phyloP scores from a whole-genome alignment of 2,888 invertebrate species.

The Diarsia brunnea region DNA sequence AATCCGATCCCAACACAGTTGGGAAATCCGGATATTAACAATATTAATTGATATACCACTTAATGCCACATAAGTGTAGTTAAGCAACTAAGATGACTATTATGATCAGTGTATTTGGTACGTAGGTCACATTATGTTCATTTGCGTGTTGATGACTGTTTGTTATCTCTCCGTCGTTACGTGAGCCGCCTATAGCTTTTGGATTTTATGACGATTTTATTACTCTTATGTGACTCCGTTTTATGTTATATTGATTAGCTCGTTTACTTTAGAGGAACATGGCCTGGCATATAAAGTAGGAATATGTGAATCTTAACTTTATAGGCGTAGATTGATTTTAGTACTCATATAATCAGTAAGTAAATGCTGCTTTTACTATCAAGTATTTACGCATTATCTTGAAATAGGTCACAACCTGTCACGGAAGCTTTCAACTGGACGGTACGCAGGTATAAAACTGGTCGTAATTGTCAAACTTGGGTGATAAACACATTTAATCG shows the following conservation, averaged over 20 bases:
- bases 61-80: not conserved
- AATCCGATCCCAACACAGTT: too few species aligned
- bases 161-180: conserved; percentile 48
- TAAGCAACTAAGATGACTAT: not conserved
- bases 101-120: not conserved
- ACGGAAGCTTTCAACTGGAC: conserved; percentile 19
- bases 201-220: conserved; percentile 59
- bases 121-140: conserved; percentile 24
- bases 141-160: conserved; percentile 53
- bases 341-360: conserved; percentile 15
- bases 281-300: conserved; percentile 33
- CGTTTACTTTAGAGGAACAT: conserved; percentile 41
- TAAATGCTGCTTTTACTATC: conserved; percentile 1
- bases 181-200: conserved; percentile 49
- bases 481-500: conserved; percentile 41
- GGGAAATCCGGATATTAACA: not conserved
- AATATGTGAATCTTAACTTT: conserved; percentile 10
- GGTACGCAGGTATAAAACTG: conserved; percentile 40
- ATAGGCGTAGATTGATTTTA: conserved; percentile 26
- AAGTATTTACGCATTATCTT: conserved; percentile 15
- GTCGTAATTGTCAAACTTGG: conserved; percentile 43
- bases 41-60: not conserved
- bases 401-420: conserved; percentile 29
- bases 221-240: conserved; percentile 45
- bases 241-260: conserved; percentile 55